Base-by-base conservation (phyloP, 2,888 invertebrate genomes). In the Sicus ferrugineus region DNA sequence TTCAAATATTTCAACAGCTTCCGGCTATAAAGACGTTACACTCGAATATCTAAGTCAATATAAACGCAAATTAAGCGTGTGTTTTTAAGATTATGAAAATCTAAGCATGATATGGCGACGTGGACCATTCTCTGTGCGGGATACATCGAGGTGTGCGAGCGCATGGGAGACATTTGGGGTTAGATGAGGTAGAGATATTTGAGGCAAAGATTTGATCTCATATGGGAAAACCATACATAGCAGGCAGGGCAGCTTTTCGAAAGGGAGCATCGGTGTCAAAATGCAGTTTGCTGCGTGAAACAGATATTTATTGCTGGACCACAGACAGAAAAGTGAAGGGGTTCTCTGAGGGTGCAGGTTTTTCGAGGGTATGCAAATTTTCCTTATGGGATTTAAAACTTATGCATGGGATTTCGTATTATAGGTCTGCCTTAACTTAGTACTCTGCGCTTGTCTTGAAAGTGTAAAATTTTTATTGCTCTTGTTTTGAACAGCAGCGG, bases 1-100 rank as follows among this genome's bases (percentile, higher is more conserved):
- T n/a, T 46, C n/a, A 46, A 46, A 46, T 46, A 46, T 46, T 46
- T 46, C 46, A 46, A 46, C 46, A 46, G 46, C 46, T 46, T 46
- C 46, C 46, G 46, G 46, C 3, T 46, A 46, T 46, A 19, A 46
- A 46, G 46, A 46, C 46, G 46, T 19, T 16, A 46, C 9, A 14
- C 4, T 46, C n/a, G 46, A 46, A 19, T 46, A 14, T n/a, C 14
- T 46, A 46, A 19, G 19, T 14, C 46, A 19, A 19, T 46, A 38
- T 19, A 14, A 46, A 46, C 14, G 46, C 19, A 46, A 46, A 46
- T 46, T n/a, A 46, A 46, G 6, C 9, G 3, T n/a, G 46, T 16
- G 46, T 46, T 46, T 46, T 46, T 46, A 46, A 16, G 46, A 46
- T 46, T 46, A 46, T 46, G 14, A 46, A 46, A 46, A n/a, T 14